Conservation (phyloP, 2,797 vertebrate genomes). For the Oreochromis mossambicus region DNA sequence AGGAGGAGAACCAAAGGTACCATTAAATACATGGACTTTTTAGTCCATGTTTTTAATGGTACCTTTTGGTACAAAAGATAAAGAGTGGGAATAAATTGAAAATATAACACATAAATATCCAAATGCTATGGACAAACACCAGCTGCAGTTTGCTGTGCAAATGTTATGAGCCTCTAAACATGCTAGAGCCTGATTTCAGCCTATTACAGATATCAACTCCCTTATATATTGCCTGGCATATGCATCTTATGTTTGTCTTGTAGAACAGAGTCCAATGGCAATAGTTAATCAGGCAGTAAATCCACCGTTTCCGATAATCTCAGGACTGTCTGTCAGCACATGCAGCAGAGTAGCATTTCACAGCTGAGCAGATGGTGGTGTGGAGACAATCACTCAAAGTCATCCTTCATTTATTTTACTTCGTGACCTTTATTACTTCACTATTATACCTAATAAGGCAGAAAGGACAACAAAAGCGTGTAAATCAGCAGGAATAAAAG, state of each 20-base stretch:
- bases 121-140: conserved; percentile 3
- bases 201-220: background rate
- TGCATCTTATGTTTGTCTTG: background rate
- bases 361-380: background rate
- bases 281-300: background rate
- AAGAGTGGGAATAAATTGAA: background rate
- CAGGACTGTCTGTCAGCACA: background rate
- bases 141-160: background rate
- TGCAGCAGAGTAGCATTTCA: background rate
- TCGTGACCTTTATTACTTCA: background rate
- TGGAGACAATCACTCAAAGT: background rate
- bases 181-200: background rate
- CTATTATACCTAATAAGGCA: background rate
- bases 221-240: background rate
- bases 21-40: background rate
- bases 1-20: background rate
- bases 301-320: background rate
- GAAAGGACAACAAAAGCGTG: background rate
- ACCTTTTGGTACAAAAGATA: background rate
- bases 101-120: background rate
- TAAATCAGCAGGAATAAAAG: background rate
- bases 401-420: background rate
- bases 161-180: background rate
- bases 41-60: no score
- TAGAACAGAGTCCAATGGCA: background rate